phyloP scores from a whole-genome alignment of 2,888 invertebrate species.

The Apotomis turbidana region DNA sequence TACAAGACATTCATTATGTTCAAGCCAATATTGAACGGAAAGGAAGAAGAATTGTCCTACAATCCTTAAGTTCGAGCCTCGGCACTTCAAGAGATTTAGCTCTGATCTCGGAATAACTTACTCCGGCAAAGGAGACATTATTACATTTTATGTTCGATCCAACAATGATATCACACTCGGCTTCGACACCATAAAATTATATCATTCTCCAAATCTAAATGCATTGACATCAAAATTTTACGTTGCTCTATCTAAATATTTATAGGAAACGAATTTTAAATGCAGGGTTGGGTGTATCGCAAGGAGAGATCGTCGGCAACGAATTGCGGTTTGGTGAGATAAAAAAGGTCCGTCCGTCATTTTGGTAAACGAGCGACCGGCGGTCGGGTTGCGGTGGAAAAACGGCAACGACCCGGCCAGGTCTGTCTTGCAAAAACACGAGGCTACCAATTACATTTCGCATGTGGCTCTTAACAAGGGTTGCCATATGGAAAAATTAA shows the following conservation, averaged over 20 bases:
- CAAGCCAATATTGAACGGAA: constrained; percentile 26
- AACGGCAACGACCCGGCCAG: constrained; percentile 62
- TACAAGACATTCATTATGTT: constrained; percentile 24
- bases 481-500: too few relatives aligned
- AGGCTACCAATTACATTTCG: constrained; percentile 63
- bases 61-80: constrained; percentile 19
- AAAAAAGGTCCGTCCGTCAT: constrained; percentile 83
- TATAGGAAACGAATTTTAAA: constrained; percentile 72
- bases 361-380: constrained; percentile 76
- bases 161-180: constrained; percentile 37
- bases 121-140: constrained; percentile 31
- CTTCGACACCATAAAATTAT: constrained; percentile 30
- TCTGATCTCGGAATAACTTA: constrained; percentile 26
- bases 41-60: constrained; percentile 26
- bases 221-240: constrained; percentile 57
- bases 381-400: constrained; percentile 63
- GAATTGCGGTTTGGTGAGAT: constrained; percentile 81
- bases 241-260: constrained; percentile 59
- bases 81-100: constrained; percentile 16
- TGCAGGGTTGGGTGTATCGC: constrained; percentile 71
- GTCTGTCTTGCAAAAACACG: constrained; percentile 68
- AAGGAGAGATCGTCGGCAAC: constrained; percentile 73
- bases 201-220: constrained; percentile 54
- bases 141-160: constrained; percentile 35
- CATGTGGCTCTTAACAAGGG: constrained; percentile 48